A percentile compares a stretch with the other conserved stretches of the same genome.
Evolutionary conservation across 2,888 invertebrate species (phyloP).

Genomic region (Encarsia formosa): DNA sequence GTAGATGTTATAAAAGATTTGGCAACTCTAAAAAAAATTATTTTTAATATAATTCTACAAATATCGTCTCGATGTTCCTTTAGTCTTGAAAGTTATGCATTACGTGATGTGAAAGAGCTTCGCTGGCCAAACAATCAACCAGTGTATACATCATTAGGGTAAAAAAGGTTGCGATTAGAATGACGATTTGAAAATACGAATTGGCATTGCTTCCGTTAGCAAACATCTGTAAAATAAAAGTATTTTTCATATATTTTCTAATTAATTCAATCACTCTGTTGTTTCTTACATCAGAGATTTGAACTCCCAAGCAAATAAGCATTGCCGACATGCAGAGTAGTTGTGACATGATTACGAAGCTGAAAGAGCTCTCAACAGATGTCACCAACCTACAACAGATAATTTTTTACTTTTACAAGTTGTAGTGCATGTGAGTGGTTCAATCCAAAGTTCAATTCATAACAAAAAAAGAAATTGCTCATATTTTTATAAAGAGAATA

Average conservation of each 20-base stretch:
- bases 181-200: neutral
- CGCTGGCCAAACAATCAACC: conserved; percentile 12
- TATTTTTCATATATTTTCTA: neutral
- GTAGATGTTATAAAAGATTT: conserved; percentile 12
- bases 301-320: conserved; percentile 1
- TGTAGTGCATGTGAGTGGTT: too few relatives aligned
- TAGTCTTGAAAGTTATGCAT: neutral
- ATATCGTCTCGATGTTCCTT: neutral
- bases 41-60: neutral
- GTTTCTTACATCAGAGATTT: neutral
- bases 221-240: conserved; percentile 2
- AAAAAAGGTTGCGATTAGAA: conserved; percentile 5
- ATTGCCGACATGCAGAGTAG: conserved; percentile 1
- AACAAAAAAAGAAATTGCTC: neutral
- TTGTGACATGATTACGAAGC: neutral
- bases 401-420: neutral
- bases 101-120: conserved; percentile 8
- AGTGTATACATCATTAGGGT: conserved; percentile 9
- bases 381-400: neutral
- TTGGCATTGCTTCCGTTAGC: neutral
- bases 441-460: too few relatives aligned
- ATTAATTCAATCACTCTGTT: neutral
- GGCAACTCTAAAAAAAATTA: conserved; percentile 6
- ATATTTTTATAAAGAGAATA: neutral
- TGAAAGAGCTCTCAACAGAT: neutral